Evolutionary conservation across 2,888 invertebrate genomes (phyloP).

Genomic region (Branchellion lobata): DNA sequence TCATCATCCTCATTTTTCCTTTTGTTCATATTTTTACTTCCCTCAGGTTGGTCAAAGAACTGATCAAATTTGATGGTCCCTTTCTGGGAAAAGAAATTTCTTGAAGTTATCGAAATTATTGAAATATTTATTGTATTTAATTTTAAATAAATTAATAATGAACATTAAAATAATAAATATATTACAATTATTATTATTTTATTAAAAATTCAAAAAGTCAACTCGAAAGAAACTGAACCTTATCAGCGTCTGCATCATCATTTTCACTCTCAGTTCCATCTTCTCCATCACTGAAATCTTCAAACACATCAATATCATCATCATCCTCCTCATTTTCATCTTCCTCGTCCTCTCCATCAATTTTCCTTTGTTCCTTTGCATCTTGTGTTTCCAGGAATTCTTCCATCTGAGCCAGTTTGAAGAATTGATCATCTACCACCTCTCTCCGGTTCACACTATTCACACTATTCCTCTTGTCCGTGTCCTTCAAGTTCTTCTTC

Average conservation of each 20-base stretch:
- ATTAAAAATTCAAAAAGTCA: too few relatives aligned
- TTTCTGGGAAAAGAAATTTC: too few relatives aligned
- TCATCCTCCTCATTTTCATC: background rate
- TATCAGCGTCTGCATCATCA: background rate
- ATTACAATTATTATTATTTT: background rate
- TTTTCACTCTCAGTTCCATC: background rate
- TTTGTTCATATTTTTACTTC: background rate
- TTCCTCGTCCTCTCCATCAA: constrained; percentile 6
- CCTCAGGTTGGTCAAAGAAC: background rate
- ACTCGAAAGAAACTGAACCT: too few relatives aligned
- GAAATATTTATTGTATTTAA: too few relatives aligned
- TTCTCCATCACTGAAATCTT: constrained; percentile 10
- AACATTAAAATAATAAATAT: too few relatives aligned
- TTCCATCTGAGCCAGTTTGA: constrained; percentile 7
- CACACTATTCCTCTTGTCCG: background rate
- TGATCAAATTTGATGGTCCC: background rate
- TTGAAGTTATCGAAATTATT: too few relatives aligned
- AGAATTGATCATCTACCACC: background rate
- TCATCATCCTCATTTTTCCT: background rate
- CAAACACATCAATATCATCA: constrained; percentile 3
- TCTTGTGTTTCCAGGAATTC: background rate
- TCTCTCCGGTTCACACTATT: background rate
- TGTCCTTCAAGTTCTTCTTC: background rate
- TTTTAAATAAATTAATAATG: too few relatives aligned
- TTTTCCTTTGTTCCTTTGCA: constrained; percentile 6